Conservation (phyloP, 1,140 invertebrate species). For the Lordiphosa mommai region DNA sequence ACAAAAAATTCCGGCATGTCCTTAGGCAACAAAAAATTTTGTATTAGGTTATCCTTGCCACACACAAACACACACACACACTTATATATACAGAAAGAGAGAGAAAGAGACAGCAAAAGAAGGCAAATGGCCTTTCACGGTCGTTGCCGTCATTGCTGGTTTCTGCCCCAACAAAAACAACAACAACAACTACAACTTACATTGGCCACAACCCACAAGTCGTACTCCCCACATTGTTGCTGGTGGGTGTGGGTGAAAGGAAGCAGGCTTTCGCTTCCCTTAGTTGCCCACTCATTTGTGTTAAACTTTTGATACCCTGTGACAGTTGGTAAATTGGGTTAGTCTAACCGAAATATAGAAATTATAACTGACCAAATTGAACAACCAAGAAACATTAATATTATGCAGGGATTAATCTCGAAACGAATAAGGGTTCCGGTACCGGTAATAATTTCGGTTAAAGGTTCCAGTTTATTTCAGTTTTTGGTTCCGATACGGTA, state of each 20-base stretch:
- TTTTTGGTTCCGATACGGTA: too few relatives aligned
- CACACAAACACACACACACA: constrained; percentile 9
- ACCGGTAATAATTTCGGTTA: too few relatives aligned
- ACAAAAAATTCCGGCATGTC: constrained; percentile 56
- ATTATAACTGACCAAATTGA: too few relatives aligned
- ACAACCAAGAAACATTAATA: too few relatives aligned
- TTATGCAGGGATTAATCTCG: too few relatives aligned
- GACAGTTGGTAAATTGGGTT: not conserved
- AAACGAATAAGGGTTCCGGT: too few relatives aligned
- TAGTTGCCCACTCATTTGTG: constrained; percentile 54
- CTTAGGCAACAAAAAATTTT: constrained; percentile 68
- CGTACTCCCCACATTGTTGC: constrained; percentile 13
- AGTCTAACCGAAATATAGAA: not conserved
- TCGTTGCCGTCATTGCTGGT: constrained; percentile 60
- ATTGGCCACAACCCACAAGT: constrained; percentile 25
- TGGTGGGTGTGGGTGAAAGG: constrained; percentile 6
- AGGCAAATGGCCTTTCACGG: constrained; percentile 76
- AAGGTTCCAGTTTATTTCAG: too few relatives aligned
- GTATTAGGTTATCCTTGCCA: constrained; percentile 72
- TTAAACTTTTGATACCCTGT: constrained; percentile 50
- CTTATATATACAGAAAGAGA: not conserved
- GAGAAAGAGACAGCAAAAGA: constrained; percentile 2
- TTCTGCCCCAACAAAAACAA: constrained; percentile 47
- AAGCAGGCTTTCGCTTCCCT: constrained; percentile 44
- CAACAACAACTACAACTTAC: not conserved